Percentiles rank a stretch among this genome's conserved stretches.
phyloP scores from a whole-genome alignment of 2,888 invertebrate genomes.

The Sarcophaga variegata region DNA sequence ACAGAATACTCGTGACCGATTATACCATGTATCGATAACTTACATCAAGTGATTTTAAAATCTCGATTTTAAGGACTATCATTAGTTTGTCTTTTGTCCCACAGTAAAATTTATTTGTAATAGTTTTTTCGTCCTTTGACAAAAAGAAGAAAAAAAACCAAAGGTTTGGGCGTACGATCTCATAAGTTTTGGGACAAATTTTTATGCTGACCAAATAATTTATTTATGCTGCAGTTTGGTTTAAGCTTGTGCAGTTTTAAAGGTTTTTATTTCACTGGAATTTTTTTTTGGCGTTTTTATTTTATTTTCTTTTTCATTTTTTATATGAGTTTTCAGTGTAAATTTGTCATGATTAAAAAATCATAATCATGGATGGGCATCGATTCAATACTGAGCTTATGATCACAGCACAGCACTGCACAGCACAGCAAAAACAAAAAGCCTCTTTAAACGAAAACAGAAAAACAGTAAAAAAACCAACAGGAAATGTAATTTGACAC shows the following conservation, averaged over 20 bases:
- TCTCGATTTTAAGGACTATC: no score
- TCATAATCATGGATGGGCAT: slow-evolving; percentile 72
- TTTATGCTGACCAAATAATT: neutral
- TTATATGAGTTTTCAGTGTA: slow-evolving; percentile 66
- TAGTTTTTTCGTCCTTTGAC: neutral
- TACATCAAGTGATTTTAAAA: no score
- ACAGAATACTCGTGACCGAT: no score
- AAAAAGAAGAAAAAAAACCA: neutral
- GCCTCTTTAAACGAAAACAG: slow-evolving; percentile 65
- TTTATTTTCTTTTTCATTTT: neutral
- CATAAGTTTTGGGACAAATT: slow-evolving; percentile 22
- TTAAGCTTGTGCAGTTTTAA: slow-evolving; percentile 36
- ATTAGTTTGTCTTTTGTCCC: neutral
- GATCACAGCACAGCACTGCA: neutral
- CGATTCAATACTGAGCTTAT: slow-evolving; percentile 36
- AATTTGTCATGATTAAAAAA: slow-evolving; percentile 77
- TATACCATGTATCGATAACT: no score
- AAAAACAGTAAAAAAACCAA: slow-evolving; percentile 61
- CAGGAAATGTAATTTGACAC: slow-evolving; percentile 80
- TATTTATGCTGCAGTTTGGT: neutral
- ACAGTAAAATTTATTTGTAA: neutral
- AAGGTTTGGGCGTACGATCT: neutral
- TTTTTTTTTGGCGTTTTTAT: slow-evolving; percentile 31
- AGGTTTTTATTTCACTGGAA: slow-evolving; percentile 15
- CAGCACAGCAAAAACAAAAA: slow-evolving; percentile 32